Evolutionary conservation across 1,140 invertebrate genomes (phyloP).

Genomic region (Penaeus vannamei): DNA sequence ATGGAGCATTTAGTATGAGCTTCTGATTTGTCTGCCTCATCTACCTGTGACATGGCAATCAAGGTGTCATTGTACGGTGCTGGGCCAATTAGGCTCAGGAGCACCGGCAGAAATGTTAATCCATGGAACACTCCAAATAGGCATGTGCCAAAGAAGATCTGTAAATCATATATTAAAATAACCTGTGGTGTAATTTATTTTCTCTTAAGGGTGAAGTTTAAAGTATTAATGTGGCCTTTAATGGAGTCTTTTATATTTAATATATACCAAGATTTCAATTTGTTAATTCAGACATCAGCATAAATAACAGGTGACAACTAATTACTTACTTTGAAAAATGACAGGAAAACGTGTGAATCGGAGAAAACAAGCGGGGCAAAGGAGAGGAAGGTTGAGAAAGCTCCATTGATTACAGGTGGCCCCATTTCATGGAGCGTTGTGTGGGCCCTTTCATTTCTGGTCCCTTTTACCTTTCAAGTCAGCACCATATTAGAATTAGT

Average conservation of each 20-base stretch:
- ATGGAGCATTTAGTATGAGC: too few relatives aligned
- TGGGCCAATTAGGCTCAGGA: slow-evolving; percentile 81
- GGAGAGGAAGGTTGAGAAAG: slow-evolving; percentile 84
- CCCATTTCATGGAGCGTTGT: slow-evolving; percentile 83
- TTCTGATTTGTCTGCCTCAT: too few relatives aligned
- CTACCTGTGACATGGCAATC: too few relatives aligned
- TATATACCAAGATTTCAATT: too few relatives aligned
- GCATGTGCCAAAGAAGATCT: slow-evolving; percentile 84
- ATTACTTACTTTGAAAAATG: slow-evolving; percentile 81
- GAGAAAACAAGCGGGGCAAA: slow-evolving; percentile 81
- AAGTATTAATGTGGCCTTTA: too few relatives aligned
- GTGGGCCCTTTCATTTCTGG: slow-evolving; percentile 77
- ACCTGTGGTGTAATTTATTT: too few relatives aligned
- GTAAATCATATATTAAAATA: slow-evolving; percentile 62
- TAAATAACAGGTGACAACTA: background rate
- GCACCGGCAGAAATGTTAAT: slow-evolving; percentile 81
- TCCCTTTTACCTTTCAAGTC: slow-evolving; percentile 71
- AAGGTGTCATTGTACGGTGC: slow-evolving; percentile 71
- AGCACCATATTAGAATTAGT: too few relatives aligned
- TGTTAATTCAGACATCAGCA: too few relatives aligned
- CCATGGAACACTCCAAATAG: slow-evolving; percentile 84
- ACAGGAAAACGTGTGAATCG: slow-evolving; percentile 82
- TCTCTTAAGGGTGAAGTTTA: too few relatives aligned
- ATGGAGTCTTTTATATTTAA: too few relatives aligned
- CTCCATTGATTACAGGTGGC: slow-evolving; percentile 85